These are phyloP conservation scores for Manis pentadactyla DNA, from an alignment of 2,797 vertebrate species.

Conservation along the genomic window DNA sequence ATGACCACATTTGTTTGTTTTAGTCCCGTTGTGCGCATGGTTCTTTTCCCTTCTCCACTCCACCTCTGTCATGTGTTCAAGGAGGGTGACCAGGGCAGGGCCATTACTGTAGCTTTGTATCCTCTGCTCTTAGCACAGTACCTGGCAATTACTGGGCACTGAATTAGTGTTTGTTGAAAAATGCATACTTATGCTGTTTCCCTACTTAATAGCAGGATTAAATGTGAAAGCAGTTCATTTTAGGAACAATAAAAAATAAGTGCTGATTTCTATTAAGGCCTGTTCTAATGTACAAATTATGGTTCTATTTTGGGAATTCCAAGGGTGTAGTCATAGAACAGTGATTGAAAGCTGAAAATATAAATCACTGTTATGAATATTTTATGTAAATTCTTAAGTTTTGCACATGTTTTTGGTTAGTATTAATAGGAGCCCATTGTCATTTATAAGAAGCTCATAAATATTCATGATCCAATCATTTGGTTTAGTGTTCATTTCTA, in stretches of 20 bases:
- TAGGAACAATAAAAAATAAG: background rate
- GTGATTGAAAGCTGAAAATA: constrained; percentile 56
- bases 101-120: too few relatives aligned
- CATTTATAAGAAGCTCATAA: constrained; percentile 48
- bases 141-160: background rate
- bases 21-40: background rate
- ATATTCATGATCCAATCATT: constrained; percentile 40
- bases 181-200: background rate
- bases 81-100: background rate
- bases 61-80: background rate
- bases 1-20: background rate
- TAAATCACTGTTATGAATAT: constrained; percentile 60
- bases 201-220: background rate
- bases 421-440: constrained; percentile 56
- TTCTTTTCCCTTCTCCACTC: background rate
- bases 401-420: constrained; percentile 44
- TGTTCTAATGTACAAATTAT: background rate
- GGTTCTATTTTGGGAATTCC: constrained; percentile 27
- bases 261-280: background rate
- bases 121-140: background rate
- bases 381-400: constrained; percentile 57
- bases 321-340: background rate
- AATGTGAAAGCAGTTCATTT: constrained; percentile 33
- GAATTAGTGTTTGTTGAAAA: background rate
- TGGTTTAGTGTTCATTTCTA: constrained; percentile 54